A percentile compares a stretch with the other conserved stretches of the same genome.
Conservation (phyloP, 2,113 vertebrate genomes). For the Heteronetta atricapilla region DNA sequence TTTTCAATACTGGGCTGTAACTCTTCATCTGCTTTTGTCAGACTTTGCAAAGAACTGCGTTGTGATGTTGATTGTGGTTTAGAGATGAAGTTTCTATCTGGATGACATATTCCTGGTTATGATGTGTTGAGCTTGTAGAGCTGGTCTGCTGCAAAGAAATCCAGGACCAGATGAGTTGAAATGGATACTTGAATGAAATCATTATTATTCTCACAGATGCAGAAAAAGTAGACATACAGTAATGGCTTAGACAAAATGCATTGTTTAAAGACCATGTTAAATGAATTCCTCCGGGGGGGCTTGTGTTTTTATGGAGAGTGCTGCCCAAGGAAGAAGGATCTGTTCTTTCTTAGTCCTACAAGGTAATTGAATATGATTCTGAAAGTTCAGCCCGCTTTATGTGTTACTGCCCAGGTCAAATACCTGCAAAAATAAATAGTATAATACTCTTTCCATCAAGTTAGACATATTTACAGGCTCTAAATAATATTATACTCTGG, state of each 20-base stretch:
- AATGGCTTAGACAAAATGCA: slow-evolving; percentile 29
- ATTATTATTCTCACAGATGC: slow-evolving; percentile 22
- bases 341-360: slow-evolving; percentile 17
- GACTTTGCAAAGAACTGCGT: not conserved
- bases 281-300: slow-evolving; percentile 16
- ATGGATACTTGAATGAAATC: slow-evolving; percentile 46
- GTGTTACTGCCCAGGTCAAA: slow-evolving; percentile 2
- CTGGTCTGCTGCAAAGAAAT: not conserved
- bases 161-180: slow-evolving; percentile 23
- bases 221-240: slow-evolving; percentile 20
- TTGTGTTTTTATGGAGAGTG: slow-evolving; percentile 12
- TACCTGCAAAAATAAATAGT: slow-evolving; percentile 21
- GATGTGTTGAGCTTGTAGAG: not conserved
- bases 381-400: slow-evolving; percentile 1
- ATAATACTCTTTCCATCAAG: not conserved
- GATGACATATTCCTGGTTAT: not conserved
- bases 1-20: not conserved
- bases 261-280: slow-evolving; percentile 45
- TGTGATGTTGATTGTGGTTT: not conserved
- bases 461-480: not conserved
- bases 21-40: not conserved
- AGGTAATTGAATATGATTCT: not conserved
- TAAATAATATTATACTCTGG: not conserved
- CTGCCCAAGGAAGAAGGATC: slow-evolving; percentile 6
- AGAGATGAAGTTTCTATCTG: not conserved